A percentile compares a stretch with the other conserved stretches of the same genome.
Conservation (phyloP, 2,888 invertebrate species). For the Drosophila mayaguana region DNA sequence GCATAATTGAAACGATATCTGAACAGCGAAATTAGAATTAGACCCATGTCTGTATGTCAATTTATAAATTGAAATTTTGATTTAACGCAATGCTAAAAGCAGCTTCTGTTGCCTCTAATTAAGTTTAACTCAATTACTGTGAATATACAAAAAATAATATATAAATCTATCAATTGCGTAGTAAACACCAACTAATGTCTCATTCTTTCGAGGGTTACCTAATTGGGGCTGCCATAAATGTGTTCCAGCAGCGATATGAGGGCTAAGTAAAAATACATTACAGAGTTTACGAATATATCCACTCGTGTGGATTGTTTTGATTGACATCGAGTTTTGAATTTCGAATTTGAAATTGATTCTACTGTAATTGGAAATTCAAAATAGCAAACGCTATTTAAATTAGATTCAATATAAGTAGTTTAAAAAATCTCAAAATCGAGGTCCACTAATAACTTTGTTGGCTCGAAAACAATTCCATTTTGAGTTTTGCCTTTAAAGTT, state of each 20-base stretch:
- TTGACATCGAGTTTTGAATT: no score
- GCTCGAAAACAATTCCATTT: no score
- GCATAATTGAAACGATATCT: conserved; percentile 33
- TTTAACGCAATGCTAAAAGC: conserved; percentile 52
- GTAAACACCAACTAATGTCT: conserved; percentile 25
- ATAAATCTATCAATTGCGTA: conserved; percentile 48
- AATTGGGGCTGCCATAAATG: background rate
- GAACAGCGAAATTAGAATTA: conserved; percentile 44
- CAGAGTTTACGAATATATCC: no score
- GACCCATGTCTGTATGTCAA: conserved; percentile 35
- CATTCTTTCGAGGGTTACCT: background rate
- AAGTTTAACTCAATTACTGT: conserved; percentile 68
- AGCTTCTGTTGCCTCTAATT: conserved; percentile 53
- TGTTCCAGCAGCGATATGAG: background rate
- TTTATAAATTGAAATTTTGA: conserved; percentile 27
- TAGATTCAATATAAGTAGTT: no score
- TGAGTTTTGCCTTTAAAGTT: no score
- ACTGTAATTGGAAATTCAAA: no score
- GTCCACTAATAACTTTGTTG: no score
- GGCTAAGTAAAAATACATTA: background rate
- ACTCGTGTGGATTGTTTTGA: no score
- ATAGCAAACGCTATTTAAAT: no score
- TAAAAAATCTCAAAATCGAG: no score
- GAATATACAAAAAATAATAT: conserved; percentile 55
- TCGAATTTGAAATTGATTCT: no score